phyloP scores from a whole-genome alignment of 1,140 invertebrate species.

The Harpegnathos saltator region DNA sequence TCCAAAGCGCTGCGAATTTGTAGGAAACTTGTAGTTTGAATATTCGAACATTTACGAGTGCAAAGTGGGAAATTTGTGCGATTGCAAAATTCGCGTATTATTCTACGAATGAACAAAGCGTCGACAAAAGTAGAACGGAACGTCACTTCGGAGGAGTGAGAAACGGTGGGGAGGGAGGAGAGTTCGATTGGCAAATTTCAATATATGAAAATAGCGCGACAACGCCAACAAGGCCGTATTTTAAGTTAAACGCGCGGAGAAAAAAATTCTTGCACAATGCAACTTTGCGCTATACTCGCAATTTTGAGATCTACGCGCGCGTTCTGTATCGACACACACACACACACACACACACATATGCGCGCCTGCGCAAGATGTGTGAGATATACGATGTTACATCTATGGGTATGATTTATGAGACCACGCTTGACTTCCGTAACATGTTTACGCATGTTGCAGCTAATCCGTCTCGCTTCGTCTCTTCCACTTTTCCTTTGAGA shows the following conservation, averaged over 20 bases:
- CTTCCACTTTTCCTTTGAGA: slow-evolving; percentile 51
- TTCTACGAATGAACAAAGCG: not conserved
- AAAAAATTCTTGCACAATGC: not conserved
- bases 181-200: not conserved
- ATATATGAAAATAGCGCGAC: not conserved
- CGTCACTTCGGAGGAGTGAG: not conserved
- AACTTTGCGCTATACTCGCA: not conserved
- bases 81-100: not conserved
- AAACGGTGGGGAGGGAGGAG: too few species aligned
- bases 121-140: not conserved
- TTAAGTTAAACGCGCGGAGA: not conserved
- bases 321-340: not conserved
- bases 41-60: not conserved
- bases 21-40: not conserved
- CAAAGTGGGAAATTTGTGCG: not conserved
- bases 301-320: not conserved
- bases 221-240: not conserved
- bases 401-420: slow-evolving; percentile 65
- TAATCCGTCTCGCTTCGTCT: slow-evolving; percentile 50
- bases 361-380: slow-evolving; percentile 16
- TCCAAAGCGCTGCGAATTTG: not conserved
- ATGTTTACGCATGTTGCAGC: slow-evolving; percentile 41
- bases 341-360: not conserved
- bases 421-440: slow-evolving; percentile 58
- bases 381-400: slow-evolving; percentile 49